These are phyloP conservation scores for Poecilia latipinna DNA, from an alignment of 2,113 vertebrate species.

Conservation along the genomic window DNA sequence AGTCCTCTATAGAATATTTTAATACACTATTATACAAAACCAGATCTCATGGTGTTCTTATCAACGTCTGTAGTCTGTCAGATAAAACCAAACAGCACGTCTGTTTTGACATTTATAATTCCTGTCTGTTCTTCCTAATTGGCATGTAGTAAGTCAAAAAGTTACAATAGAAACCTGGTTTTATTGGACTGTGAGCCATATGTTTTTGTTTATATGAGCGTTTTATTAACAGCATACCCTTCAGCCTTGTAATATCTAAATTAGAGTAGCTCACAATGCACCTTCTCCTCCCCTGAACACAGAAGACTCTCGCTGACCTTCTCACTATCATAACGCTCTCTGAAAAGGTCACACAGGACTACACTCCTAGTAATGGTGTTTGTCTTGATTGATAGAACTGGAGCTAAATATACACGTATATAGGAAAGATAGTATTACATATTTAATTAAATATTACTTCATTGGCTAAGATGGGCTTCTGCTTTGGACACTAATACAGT, in stretches of 20 bases:
- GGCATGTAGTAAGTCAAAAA: not conserved
- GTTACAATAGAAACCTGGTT: not conserved
- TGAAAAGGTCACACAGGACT: slow-evolving; percentile 71
- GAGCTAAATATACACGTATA: slow-evolving; percentile 34
- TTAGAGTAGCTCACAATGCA: slow-evolving; percentile 33
- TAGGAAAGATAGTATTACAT: slow-evolving; percentile 14
- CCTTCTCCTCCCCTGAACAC: slow-evolving; percentile 21
- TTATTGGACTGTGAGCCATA: not conserved
- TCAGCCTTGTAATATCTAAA: slow-evolving; percentile 33
- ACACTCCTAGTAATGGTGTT: slow-evolving; percentile 65
- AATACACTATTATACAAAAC: not conserved
- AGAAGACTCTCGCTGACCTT: slow-evolving; percentile 68
- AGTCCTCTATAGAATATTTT: not conserved
- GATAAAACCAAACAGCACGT: not conserved
- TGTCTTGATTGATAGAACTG: slow-evolving; percentile 49
- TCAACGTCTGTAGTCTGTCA: not conserved
- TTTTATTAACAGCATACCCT: slow-evolving; percentile 23
- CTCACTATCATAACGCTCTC: slow-evolving; percentile 68
- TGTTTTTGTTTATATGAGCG: slow-evolving; percentile 6
- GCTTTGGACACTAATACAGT: not conserved
- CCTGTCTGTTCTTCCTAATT: not conserved
- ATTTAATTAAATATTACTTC: slow-evolving; percentile 37
- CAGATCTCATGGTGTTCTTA: not conserved
- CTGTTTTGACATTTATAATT: slow-evolving; percentile 19
- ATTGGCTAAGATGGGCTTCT: not conserved